Evolutionary conservation across 2,888 invertebrate species (phyloP).

Genomic region (Leptopilina drosophilae): DNA sequence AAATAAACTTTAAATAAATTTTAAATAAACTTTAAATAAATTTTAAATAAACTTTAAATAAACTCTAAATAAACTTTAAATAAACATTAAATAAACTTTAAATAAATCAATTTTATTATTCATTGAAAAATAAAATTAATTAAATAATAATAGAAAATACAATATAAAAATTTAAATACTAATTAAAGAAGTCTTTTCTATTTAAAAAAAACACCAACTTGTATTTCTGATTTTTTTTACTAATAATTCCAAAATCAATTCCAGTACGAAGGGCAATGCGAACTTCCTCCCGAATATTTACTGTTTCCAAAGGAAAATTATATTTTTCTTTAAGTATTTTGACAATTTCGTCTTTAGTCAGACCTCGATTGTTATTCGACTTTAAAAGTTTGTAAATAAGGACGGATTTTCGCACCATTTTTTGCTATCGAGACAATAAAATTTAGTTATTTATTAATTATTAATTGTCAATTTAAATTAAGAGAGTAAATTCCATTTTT

Average conservation of each 20-base stretch:
- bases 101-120: no score
- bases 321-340: slow-evolving; percentile 45
- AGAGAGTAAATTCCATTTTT: background rate
- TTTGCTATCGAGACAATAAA: background rate
- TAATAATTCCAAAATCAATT: slow-evolving; percentile 67
- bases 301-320: slow-evolving; percentile 58
- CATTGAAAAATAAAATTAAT: background rate
- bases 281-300: slow-evolving; percentile 61
- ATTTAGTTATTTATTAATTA: slow-evolving; percentile 15
- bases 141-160: background rate
- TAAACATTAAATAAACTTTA: no score
- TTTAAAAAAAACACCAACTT: slow-evolving; percentile 54
- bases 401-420: slow-evolving; percentile 60
- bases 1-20: no score
- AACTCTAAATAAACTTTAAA: no score
- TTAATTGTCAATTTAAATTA: background rate
- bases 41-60: no score
- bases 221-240: slow-evolving; percentile 65
- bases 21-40: no score
- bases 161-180: background rate
- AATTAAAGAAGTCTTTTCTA: background rate
- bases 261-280: slow-evolving; percentile 66
- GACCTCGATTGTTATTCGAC: slow-evolving; percentile 54
- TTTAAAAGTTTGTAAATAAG: slow-evolving; percentile 65
- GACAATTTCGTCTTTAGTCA: slow-evolving; percentile 17